These are phyloP conservation scores for Onychomys leucogaster DNA, from an alignment of 2,797 vertebrate genomes.

Conservation along the genomic window DNA sequence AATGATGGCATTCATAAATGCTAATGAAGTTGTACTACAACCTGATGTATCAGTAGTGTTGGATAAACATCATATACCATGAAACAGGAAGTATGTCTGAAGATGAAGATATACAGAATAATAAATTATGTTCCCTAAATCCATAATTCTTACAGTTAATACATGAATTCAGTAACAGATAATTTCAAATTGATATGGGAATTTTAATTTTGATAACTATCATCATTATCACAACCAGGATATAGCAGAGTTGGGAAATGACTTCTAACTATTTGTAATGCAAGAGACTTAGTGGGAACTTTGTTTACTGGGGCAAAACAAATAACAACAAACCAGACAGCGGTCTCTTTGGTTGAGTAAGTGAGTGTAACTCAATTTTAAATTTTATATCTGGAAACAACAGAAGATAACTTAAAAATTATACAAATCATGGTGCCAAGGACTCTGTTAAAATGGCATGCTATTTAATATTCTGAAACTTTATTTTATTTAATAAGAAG, in stretches of 20 bases:
- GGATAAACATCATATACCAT: neutral
- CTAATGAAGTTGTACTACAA: neutral
- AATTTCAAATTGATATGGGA: neutral
- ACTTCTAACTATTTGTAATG: no score
- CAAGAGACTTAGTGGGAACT: no score
- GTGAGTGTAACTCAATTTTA: neutral
- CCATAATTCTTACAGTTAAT: neutral
- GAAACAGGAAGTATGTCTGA: neutral
- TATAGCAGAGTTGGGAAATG: no score
- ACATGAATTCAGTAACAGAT: neutral
- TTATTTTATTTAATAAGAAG: neutral
- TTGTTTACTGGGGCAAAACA: neutral
- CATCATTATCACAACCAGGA: no score
- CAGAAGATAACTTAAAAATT: neutral
- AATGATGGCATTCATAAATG: neutral
- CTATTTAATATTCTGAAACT: neutral
- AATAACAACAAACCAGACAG: neutral
- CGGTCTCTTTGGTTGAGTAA: neutral
- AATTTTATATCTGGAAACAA: neutral
- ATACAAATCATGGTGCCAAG: neutral
- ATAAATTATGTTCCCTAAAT: neutral
- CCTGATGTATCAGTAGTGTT: neutral
- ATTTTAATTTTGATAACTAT: neutral
- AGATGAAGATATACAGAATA: neutral
- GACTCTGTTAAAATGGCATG: neutral